Conservation (phyloP, 2,797 vertebrate species). For the Aldrovandia affinis region DNA sequence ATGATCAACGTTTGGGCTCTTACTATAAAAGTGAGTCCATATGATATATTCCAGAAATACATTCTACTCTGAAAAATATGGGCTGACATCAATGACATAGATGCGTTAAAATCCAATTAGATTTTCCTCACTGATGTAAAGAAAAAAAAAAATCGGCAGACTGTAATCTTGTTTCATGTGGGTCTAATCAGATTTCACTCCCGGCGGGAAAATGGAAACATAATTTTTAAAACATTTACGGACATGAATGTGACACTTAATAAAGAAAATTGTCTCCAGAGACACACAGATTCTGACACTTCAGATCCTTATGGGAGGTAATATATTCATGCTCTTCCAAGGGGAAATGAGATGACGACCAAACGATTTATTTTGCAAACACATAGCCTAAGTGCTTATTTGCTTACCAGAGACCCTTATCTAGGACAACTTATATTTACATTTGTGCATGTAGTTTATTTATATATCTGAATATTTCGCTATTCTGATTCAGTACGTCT, state of each 20-base stretch:
- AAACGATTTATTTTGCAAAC: too few species aligned
- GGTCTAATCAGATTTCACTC: slow-evolving; percentile 17
- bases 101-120: not conserved
- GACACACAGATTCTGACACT: not conserved
- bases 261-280: not conserved
- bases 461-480: not conserved
- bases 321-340: not conserved
- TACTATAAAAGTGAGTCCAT: not conserved
- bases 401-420: not conserved
- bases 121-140: not conserved
- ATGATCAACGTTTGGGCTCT: not conserved
- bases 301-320: not conserved
- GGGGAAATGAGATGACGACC: not conserved
- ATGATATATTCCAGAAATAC: not conserved
- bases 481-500: not conserved
- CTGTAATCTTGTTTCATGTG: slow-evolving; percentile 14
- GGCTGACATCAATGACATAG: not conserved
- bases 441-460: not conserved
- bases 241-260: not conserved
- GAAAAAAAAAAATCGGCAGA: slow-evolving; percentile 3
- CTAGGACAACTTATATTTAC: not conserved
- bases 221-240: not conserved
- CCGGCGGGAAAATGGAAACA: not conserved
- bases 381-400: too few species aligned
- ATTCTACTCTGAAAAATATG: not conserved